Evolutionary conservation across 2,888 invertebrate species (phyloP).

Genomic region (Nebria salina): DNA sequence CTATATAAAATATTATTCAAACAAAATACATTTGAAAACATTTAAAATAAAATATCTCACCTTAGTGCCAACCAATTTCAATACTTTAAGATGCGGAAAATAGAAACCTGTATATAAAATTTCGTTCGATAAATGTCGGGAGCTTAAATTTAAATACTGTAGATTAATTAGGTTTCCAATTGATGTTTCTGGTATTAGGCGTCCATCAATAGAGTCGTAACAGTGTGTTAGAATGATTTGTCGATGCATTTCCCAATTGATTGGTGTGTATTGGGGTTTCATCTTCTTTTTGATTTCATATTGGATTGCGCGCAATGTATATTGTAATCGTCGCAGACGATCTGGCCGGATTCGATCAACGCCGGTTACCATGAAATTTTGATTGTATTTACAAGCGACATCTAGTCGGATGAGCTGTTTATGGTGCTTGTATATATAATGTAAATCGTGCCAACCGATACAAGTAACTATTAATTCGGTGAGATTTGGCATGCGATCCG

Average conservation of each 20-base stretch:
- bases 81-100: constrained; percentile 8
- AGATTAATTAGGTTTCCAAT: constrained; percentile 8
- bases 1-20: constrained; percentile 9
- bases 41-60: neutral
- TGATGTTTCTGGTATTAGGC: neutral
- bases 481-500: neutral
- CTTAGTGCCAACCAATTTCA: constrained; percentile 8
- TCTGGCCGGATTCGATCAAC: neutral
- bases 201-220: neutral
- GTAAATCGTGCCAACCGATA: neutral
- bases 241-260: neutral
- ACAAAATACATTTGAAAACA: neutral
- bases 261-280: neutral
- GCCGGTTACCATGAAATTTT: neutral
- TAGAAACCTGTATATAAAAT: neutral
- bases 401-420: neutral
- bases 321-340: neutral
- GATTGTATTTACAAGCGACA: neutral
- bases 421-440: neutral
- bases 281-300: neutral
- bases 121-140: neutral
- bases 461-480: neutral
- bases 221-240: neutral
- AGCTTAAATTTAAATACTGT: constrained; percentile 2
- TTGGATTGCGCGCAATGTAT: neutral